Base-by-base conservation (phyloP, 2,888 invertebrate species). In the Latheticus oryzae region DNA sequence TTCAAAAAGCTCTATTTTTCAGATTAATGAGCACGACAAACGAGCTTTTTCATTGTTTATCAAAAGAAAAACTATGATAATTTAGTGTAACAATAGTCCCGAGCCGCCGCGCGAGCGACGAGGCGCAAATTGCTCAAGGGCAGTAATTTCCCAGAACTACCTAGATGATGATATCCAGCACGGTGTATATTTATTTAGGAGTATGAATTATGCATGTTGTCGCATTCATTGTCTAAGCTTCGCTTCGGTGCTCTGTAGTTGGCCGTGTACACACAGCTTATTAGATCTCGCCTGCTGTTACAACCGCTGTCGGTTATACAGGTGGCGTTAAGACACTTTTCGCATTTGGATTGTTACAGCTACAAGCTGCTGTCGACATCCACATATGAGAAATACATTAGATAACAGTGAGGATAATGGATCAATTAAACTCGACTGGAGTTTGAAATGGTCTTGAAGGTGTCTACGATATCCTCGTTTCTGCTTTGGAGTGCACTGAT, bases 161-260 rank as follows among this genome's bases (percentile, higher is more conserved):
- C 64, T 63, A 65, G 70, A 73, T 71, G 71, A 72, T 71, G 72
- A 73, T 75, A 73, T 74, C 71, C 69, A 72, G 72, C 70, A 67
- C 62, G 70, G 68, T 69, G 68, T 73, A 70, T 75, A 75, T 76
- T 76, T 75, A 73, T 74, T 76, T 73, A 74, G 70, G 72, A 60
- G 62, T 68, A 75, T 76, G 75, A 75, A 75, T 76, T 71, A 76
- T 76, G 74, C 72, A 75, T 72, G 68, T 63, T 67, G 64, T 69
- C 66, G 61, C 58, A 65, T 64, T 66, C 69, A 72, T 70, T 73
- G 72, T 72, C 67, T 70, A 65, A 65, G 58, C 58, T 45, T 47
- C 58, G 58, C 48, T 47, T 9, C 47, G 47, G 40, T 55, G 55
- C 62, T 63, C 57, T 54, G 55, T 67, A 62, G 58, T 65, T 61